Conservation (phyloP, 1,140 invertebrate genomes). For the Drosophila elegans region DNA sequence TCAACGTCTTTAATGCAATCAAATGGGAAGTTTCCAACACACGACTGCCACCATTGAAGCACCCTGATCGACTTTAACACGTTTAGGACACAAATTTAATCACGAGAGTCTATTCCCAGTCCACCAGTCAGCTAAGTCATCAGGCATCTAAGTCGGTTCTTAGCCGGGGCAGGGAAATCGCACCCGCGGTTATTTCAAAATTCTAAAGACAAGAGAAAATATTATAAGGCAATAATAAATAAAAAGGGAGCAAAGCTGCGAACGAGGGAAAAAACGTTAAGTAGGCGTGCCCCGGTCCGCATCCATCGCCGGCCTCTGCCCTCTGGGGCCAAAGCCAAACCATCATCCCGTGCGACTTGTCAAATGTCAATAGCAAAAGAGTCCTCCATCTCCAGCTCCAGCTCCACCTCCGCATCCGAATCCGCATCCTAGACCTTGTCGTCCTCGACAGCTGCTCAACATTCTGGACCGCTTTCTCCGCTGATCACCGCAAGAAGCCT, state of each 20-base stretch:
- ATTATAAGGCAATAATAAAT: slow-evolving; percentile 67
- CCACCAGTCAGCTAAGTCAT: neutral
- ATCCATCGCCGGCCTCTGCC: slow-evolving; percentile 22
- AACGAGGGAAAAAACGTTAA: slow-evolving; percentile 18
- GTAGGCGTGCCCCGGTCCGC: slow-evolving; percentile 13
- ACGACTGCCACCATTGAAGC: slow-evolving; percentile 73
- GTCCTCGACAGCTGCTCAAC: slow-evolving; percentile 61
- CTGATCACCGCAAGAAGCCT: slow-evolving; percentile 61
- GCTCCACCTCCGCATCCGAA: slow-evolving; percentile 20
- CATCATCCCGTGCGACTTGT: slow-evolving; percentile 63
- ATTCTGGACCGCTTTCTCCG: slow-evolving; percentile 11
- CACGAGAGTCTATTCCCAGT: slow-evolving; percentile 40
- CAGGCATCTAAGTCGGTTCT: slow-evolving; percentile 32
- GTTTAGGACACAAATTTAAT: slow-evolving; percentile 79
- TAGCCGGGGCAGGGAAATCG: slow-evolving; percentile 48
- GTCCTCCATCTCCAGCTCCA: too few species aligned
- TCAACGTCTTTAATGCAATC: slow-evolving; percentile 64
- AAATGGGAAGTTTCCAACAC: slow-evolving; percentile 34
- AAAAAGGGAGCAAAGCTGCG: slow-evolving; percentile 16
- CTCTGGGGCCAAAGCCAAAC: slow-evolving; percentile 28
- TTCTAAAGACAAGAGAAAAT: slow-evolving; percentile 71
- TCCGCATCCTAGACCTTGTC: slow-evolving; percentile 32
- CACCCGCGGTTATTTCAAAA: slow-evolving; percentile 82
- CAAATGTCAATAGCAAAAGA: slow-evolving; percentile 82
- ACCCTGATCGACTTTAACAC: slow-evolving; percentile 59